Conservation (phyloP, 2,113 vertebrate genomes). For the Penelope pileata region DNA sequence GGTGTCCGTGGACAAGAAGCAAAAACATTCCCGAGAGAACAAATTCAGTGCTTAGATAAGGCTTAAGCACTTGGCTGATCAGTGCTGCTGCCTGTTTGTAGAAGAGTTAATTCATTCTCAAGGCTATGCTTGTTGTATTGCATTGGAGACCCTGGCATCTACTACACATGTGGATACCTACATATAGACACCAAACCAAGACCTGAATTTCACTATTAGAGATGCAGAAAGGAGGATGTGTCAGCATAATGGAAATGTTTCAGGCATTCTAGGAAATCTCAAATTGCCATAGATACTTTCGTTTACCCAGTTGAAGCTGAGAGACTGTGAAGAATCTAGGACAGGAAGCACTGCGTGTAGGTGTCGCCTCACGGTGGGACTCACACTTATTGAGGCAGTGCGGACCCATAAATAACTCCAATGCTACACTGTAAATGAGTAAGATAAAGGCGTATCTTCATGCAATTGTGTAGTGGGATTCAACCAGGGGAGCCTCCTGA, state of each 20-base stretch:
- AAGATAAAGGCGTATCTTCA: not conserved
- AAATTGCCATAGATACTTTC: not conserved
- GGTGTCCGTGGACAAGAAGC: not conserved
- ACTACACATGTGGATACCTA: not conserved
- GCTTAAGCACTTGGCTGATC: not conserved
- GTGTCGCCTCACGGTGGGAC: not conserved
- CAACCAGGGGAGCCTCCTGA: not conserved
- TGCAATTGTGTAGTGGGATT: not conserved
- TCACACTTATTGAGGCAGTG: not conserved
- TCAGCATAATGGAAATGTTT: not conserved
- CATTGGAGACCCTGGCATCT: not conserved
- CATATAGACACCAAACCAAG: not conserved
- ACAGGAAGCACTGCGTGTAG: not conserved
- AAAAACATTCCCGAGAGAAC: not conserved
- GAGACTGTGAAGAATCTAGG: not conserved
- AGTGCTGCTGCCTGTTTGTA: not conserved
- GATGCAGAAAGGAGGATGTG: not conserved
- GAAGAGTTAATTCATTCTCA: not conserved
- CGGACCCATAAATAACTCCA: not conserved
- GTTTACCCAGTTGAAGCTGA: not conserved
- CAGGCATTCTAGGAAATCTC: not conserved
- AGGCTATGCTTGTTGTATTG: not conserved
- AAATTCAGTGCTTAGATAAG: not conserved
- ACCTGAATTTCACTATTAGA: not conserved
- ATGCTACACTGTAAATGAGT: not conserved